Evolutionary conservation across 2,113 vertebrate genomes (phyloP).

Genomic region (Turnix velox): DNA sequence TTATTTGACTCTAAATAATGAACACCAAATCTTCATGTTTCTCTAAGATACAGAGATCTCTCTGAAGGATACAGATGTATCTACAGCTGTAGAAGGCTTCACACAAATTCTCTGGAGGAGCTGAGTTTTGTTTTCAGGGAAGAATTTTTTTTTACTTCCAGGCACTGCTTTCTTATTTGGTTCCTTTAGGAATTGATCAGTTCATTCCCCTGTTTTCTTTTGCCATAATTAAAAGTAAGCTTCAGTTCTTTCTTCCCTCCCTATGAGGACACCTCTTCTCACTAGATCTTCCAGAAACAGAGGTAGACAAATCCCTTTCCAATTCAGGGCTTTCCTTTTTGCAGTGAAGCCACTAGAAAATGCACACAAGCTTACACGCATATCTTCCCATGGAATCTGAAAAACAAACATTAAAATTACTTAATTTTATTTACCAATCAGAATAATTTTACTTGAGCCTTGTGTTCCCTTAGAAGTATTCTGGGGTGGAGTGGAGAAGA

Average conservation of each 20-base stretch:
- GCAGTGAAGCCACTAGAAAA: not conserved
- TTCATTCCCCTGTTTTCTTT: conserved; percentile 5
- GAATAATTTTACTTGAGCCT: not conserved
- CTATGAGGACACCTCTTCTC: not conserved
- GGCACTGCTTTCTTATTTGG: not conserved
- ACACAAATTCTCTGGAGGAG: not conserved
- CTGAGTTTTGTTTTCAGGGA: not conserved
- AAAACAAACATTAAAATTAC: not conserved
- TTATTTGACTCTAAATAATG: not conserved
- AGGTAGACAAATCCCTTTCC: not conserved
- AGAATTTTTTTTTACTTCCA: not conserved
- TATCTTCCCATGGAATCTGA: not conserved
- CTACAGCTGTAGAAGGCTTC: not conserved
- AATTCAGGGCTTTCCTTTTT: not conserved
- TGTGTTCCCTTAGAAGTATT: not conserved
- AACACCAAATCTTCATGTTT: not conserved
- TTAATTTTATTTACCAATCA: not conserved
- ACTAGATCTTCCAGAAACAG: not conserved
- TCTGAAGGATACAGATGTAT: not conserved
- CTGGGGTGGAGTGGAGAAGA: not conserved
- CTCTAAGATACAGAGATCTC: not conserved
- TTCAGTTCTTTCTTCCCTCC: not conserved
- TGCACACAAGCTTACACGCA: not conserved
- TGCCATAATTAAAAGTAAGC: conserved; percentile 36
- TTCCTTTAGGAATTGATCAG: conserved; percentile 13